These are phyloP conservation scores for Trogon surrucura DNA, from an alignment of 2,113 vertebrate genomes.

Conservation along the genomic window DNA sequence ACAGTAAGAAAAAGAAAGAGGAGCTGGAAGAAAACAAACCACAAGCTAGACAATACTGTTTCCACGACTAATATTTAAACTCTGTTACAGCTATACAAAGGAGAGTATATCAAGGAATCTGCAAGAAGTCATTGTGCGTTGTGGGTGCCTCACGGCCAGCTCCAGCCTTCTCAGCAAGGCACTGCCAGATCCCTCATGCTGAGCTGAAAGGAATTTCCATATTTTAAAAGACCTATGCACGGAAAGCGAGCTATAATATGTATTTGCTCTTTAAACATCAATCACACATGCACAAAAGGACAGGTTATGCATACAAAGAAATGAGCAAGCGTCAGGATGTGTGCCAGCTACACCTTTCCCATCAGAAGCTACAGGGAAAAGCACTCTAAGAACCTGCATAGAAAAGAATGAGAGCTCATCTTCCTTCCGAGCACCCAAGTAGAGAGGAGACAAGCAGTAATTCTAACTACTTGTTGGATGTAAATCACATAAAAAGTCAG, in stretches of 20 bases:
- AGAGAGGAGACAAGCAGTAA: background rate
- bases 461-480: background rate
- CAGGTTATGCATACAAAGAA: background rate
- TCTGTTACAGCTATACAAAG: background rate
- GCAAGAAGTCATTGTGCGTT: background rate
- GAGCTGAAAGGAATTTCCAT: background rate
- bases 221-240: background rate
- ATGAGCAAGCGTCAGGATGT: fast-evolving
- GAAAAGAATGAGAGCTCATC: background rate
- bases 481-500: background rate
- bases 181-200: background rate
- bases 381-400: background rate
- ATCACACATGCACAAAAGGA: background rate
- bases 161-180: background rate
- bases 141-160: background rate
- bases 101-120: background rate
- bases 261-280: background rate
- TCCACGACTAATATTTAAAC: background rate
- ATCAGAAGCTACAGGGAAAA: background rate
- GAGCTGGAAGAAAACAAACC: background rate
- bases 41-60: background rate
- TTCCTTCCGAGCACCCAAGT: fast-evolving
- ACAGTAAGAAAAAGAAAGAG: background rate
- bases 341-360: background rate
- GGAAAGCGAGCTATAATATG: background rate